Evolutionary conservation across 2,888 invertebrate species (phyloP).

Genomic region (Diogma glabrata): DNA sequence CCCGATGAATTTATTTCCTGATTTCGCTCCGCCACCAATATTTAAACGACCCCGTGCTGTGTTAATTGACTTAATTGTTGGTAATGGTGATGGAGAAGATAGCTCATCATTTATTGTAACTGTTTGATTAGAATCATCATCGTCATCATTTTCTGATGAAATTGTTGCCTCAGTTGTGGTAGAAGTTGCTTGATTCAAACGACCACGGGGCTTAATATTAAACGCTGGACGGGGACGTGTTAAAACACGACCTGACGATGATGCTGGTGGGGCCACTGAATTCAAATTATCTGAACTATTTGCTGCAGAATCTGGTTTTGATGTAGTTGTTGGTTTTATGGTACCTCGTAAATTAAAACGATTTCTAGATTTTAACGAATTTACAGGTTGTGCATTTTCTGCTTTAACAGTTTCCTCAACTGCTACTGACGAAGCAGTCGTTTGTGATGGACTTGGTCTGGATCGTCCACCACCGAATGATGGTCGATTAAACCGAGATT

Average conservation of each 20-base stretch:
- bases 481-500: conserved; percentile 32
- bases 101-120: conserved; percentile 25
- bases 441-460: conserved; percentile 26
- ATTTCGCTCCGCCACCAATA: conserved; percentile 11
- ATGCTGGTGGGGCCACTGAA: not conserved
- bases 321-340: conserved; percentile 27
- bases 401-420: conserved; percentile 26
- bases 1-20: conserved; percentile 29
- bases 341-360: conserved; percentile 34
- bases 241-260: not conserved
- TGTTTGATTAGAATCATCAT: conserved; percentile 20
- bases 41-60: conserved; percentile 10
- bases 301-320: conserved; percentile 16
- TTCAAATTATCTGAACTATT: not conserved
- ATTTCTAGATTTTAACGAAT: conserved; percentile 28
- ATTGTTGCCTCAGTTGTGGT: conserved; percentile 26
- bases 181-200: conserved; percentile 24
- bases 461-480: conserved; percentile 31
- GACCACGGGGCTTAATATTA: conserved; percentile 28
- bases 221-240: conserved; percentile 26
- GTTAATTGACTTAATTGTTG: conserved; percentile 26
- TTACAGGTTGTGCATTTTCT: conserved; percentile 27
- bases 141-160: conserved; percentile 12
- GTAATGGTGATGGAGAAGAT: conserved; percentile 19
- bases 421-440: conserved; percentile 17